phyloP scores from a whole-genome alignment of 2,888 invertebrate genomes.

The Phengaris alcon region DNA sequence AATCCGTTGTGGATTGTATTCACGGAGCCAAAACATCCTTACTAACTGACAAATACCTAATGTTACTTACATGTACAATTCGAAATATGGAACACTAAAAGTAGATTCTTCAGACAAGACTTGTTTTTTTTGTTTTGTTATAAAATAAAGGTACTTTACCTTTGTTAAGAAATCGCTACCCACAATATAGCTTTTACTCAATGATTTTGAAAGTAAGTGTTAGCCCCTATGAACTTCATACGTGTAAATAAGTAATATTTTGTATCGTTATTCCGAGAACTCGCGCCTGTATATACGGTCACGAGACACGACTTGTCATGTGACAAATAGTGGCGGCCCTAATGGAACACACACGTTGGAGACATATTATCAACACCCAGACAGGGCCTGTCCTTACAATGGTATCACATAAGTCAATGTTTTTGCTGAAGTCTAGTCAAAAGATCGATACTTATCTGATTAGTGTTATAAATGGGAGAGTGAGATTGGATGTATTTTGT shows the following conservation, averaged over 20 bases:
- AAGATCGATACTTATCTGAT: conserved; percentile 7
- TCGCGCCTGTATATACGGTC: too few species aligned
- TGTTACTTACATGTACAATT: background rate
- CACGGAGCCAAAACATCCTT: background rate
- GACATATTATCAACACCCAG: background rate
- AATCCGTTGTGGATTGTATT: background rate
- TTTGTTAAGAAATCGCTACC: background rate
- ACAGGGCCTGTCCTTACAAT: background rate
- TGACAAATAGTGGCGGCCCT: too few species aligned
- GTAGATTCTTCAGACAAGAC: background rate
- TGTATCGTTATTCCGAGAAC: too few species aligned
- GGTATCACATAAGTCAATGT: background rate
- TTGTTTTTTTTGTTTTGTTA: background rate
- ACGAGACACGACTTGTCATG: too few species aligned
- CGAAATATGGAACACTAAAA: background rate
- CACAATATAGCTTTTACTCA: background rate
- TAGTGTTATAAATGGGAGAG: background rate
- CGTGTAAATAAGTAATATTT: too few species aligned
- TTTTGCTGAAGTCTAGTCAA: background rate
- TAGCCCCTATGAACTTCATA: background rate
- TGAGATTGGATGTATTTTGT: background rate
- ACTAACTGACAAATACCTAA: background rate
- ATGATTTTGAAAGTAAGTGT: background rate
- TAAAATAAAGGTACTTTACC: background rate
- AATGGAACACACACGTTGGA: too few species aligned